Base-by-base conservation (phyloP, 2,888 invertebrate species). In the Desoria tigrina region DNA sequence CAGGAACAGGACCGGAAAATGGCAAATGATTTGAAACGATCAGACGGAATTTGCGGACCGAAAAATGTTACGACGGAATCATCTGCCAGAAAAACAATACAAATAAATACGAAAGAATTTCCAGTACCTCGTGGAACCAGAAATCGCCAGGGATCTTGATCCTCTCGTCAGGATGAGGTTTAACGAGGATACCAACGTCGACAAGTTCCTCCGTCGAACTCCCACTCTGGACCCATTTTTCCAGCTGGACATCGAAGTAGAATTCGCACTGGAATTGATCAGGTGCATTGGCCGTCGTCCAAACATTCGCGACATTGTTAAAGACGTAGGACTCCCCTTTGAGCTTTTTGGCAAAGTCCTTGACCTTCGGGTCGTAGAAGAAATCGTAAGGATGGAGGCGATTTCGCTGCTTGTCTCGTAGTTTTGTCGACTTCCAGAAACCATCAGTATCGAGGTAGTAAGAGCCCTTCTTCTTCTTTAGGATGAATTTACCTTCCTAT, bases 401-500 rank as follows among this genome's bases (percentile, higher is more conserved):
- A 21, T 24, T 50, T 18, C 27, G 56, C 2, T 58, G 45, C 28
- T 28, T 45, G 27, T 66, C 55, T 14, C 42, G 57, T 42, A 55
- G 24, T 9, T 23, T 27, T 9, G 21, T 26, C 6, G 58, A 39
- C 23, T 50, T 64, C 42, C 39, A 66, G 23, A 59, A 49, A 6
- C 27, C 45, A 14, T 66, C 63, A 1, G 60, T 61, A 27, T 66
- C 66, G 14, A 42, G 59, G 42, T 58, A 9, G 27, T 69, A 69
- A 6, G 42, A 28, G 2, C 51, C 58, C 2, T 42, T 42, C 4
- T 42, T 28, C 32, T 26, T 28, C 49, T 69, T 69, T 32, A 55
- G 57, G 1, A 66, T 26, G 37, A 55, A 69, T 14, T 57, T 45
- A 7, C 69, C 69, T 32, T 69, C 69, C 57, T 61, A 32, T 23